Conservation (phyloP, 2,888 invertebrate species). For the Zele albiditarsus region DNA sequence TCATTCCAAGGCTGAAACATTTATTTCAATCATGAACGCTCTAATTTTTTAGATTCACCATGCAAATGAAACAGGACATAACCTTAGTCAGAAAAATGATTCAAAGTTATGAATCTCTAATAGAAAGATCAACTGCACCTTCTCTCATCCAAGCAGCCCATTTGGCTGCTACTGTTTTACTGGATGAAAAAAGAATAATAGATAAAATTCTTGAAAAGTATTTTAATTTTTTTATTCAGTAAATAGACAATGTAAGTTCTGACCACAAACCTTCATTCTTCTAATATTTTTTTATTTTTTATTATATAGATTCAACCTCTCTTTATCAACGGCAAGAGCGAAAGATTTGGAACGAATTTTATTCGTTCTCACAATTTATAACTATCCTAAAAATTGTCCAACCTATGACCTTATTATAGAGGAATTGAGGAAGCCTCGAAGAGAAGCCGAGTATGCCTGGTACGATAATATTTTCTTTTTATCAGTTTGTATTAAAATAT, state of each 20-base stretch:
- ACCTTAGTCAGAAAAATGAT: conserved; percentile 37
- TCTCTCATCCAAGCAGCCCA: conserved; percentile 81
- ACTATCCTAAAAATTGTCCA: conserved; percentile 74
- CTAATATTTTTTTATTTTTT: too few species aligned
- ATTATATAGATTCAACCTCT: conserved; percentile 70
- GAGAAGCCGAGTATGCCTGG: conserved; percentile 76
- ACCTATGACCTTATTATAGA: conserved; percentile 72
- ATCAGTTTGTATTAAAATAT: conserved; percentile 5
- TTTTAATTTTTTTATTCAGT: not conserved
- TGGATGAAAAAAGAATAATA: conserved; percentile 73
- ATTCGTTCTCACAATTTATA: conserved; percentile 78
- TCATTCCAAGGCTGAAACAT: not conserved
- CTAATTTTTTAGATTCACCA: conserved; percentile 52
- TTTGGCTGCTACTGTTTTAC: conserved; percentile 75
- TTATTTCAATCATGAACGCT: not conserved
- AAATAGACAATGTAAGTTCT: conserved; percentile 3
- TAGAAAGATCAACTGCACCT: conserved; percentile 77
- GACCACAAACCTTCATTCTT: too few species aligned
- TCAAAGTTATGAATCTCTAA: conserved; percentile 69
- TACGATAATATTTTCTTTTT: conserved; percentile 34
- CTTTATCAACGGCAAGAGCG: conserved; percentile 75
- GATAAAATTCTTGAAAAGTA: conserved; percentile 74
- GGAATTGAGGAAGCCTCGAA: conserved; percentile 75
- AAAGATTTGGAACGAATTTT: conserved; percentile 86
- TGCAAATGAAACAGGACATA: conserved; percentile 18